phyloP scores from a whole-genome alignment of 1,140 invertebrate genomes.

The Drosophila subpulchrella region DNA sequence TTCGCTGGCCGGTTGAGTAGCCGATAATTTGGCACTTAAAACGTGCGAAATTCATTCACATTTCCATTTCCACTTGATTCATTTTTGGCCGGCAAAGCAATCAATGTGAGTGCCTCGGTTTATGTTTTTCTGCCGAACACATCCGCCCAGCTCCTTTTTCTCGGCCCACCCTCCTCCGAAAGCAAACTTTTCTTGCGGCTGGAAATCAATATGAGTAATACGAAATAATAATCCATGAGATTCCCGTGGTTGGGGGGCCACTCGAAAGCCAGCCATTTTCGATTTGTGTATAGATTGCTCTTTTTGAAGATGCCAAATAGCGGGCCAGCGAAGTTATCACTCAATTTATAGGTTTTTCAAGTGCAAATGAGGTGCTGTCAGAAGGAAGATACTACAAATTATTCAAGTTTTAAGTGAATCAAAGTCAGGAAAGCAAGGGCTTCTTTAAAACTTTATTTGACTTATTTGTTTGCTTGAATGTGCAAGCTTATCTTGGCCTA shows the following conservation, averaged over 20 bases:
- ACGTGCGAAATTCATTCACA: conserved; percentile 71
- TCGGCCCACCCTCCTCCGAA: too few species aligned
- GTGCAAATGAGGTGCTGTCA: conserved; percentile 47
- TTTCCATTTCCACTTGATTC: conserved; percentile 63
- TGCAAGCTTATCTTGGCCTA: too few species aligned
- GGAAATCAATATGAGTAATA: conserved; percentile 56
- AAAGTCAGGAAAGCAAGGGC: neutral
- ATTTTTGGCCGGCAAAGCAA: conserved; percentile 39
- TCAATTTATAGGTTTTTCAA: conserved; percentile 52
- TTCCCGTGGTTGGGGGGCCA: conserved; percentile 31
- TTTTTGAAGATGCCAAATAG: conserved; percentile 34
- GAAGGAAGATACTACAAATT: conserved; percentile 19
- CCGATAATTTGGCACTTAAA: conserved; percentile 75
- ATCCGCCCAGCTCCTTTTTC: conserved; percentile 26
- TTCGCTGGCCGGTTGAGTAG: conserved; percentile 49
- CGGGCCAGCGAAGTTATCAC: conserved; percentile 37
- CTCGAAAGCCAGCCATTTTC: conserved; percentile 17
- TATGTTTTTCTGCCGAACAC: conserved; percentile 35
- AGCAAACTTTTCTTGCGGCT: conserved; percentile 40
- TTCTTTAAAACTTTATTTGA: neutral
- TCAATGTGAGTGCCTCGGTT: conserved; percentile 50
- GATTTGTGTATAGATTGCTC: conserved; percentile 49
- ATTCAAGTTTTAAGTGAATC: conserved; percentile 23
- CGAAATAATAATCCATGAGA: conserved; percentile 55
- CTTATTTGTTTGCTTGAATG: too few species aligned